Base-by-base conservation (phyloP, 2,888 invertebrate species). In the Plagiodera versicolora region DNA sequence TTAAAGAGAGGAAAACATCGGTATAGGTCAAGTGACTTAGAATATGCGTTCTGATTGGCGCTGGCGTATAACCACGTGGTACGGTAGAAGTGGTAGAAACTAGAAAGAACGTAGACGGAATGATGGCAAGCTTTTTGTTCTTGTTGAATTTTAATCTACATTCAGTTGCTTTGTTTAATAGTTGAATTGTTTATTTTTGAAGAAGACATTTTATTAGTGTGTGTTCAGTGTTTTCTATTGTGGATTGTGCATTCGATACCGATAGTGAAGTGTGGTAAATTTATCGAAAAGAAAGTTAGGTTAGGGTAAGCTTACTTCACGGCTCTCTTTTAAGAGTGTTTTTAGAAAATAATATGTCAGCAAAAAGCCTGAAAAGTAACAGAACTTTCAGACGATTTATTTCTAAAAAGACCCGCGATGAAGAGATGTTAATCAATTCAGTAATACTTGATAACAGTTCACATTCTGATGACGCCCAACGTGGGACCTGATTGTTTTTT, bases 371-470 rank as follows among this genome's bases (percentile, higher is more conserved):
- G 30, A 35, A 30, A 17, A 32, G 17, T 52, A 32, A 20, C 8
- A 52, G 35, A 17, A 52, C 52, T 52, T 35, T 52, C 2, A 52
- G 35, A 52, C 19, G 52, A 17, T 52, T 52, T 52, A 32, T 52
- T 35, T 52, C 52, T 39, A 52, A 52, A 52, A 51, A 51, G 51
- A 51, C 51, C 51, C 51, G 51, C 51, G 51, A 51, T 51, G 51
- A 51, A 51, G 32, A 52, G 52, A 52, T 52, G 52, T 52, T 52
- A 52, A 52, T 52, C 39, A 52, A 52, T 52, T 52, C 52, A 52
- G 52, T 52, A 52, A 52, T 52, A 32, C 17, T 52, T 52, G 52
- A 52, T 52, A 35, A 52, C 52, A 52, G 32, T 52, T 35, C 35
- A 52, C 10, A 52, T 52, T 52, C 52, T 52, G 52, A 39, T 19